phyloP scores from a whole-genome alignment of 2,888 invertebrate genomes.

The Lissocephala sabroskyi region DNA sequence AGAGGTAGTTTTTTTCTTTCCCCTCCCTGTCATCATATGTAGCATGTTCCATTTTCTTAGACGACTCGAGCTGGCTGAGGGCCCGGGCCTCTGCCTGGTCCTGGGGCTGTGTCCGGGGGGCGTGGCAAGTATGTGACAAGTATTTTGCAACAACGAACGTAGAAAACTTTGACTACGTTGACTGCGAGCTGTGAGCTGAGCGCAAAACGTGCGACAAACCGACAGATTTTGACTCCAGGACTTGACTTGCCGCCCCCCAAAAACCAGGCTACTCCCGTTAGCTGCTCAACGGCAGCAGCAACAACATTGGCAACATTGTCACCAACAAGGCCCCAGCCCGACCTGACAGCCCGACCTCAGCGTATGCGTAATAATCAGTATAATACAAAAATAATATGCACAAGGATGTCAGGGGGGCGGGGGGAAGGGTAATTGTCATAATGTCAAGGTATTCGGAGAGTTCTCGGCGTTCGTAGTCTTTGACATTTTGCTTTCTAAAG shows the following conservation, averaged over 20 bases:
- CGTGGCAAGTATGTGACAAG: slow-evolving; percentile 57
- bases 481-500: background rate
- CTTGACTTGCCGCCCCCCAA: slow-evolving; percentile 1
- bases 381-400: slow-evolving; percentile 39
- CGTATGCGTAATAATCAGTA: slow-evolving; percentile 50
- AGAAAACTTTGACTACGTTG: slow-evolving; percentile 44
- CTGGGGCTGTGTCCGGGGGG: slow-evolving; percentile 12
- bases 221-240: slow-evolving; percentile 29
- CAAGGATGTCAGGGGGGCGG: no score
- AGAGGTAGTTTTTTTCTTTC: no score
- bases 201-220: slow-evolving; percentile 14
- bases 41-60: no score
- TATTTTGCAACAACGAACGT: slow-evolving; percentile 54
- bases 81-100: no score
- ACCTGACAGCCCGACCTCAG: slow-evolving; percentile 7
- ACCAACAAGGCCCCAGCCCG: slow-evolving; percentile 6
- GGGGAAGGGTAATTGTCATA: no score
- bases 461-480: background rate
- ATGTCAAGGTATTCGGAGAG: no score
- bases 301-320: background rate
- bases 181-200: slow-evolving; percentile 21
- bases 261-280: no score
- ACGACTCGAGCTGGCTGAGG: no score
- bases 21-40: no score
- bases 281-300: no score